Base-by-base conservation (phyloP, 2,888 invertebrate genomes). In the Thyatira batis region DNA sequence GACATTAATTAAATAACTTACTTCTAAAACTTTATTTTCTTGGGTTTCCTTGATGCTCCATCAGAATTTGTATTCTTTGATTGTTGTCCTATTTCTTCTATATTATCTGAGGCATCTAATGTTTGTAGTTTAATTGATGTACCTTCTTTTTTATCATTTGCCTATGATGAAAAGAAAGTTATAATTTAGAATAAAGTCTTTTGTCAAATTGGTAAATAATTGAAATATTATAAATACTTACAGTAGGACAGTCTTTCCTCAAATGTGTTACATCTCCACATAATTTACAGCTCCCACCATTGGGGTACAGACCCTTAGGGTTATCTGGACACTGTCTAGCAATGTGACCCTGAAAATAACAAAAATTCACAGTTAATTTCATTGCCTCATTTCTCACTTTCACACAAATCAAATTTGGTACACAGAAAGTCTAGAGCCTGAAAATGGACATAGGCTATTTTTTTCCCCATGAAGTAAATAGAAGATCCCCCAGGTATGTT, bases 241-340 rank as follows among this genome's bases (percentile, higher is more conserved):
- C 89, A 57, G 94, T 93, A 6, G 96, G 96, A 80, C 96, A 97
- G 76, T 97, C 96, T 78, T 95, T 96, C 66, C 94, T 95, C 59
- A 97, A 89, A 88, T 98, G 98, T 45, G 96, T 96, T 9, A 96
- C 96, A 80, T 96, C 96, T 4, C 96, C 97, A 88, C 98, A 98
- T 2, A 95, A 89, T 67, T 95, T 96, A 77, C 97, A 97, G n/a
- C 92, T 86, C 1, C 96, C 96, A 33, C 96, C 97, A 84, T 96
- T 95, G 0, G 98, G 97, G 88, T 97, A 98, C 6, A 97, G 84
- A 0, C 98, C 98, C 73, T 95, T 95, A 0, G 95, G 95, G 89
- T 98, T 98, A 75, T 97, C 95, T 3, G 97, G 96, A 83, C 98
- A 98, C 73, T 97, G 96, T 58, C 95, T 93, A 0, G 97, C 95